Evolutionary conservation across 2,888 invertebrate genomes (phyloP).

Genomic region (Synanthedon tipuliformis): DNA sequence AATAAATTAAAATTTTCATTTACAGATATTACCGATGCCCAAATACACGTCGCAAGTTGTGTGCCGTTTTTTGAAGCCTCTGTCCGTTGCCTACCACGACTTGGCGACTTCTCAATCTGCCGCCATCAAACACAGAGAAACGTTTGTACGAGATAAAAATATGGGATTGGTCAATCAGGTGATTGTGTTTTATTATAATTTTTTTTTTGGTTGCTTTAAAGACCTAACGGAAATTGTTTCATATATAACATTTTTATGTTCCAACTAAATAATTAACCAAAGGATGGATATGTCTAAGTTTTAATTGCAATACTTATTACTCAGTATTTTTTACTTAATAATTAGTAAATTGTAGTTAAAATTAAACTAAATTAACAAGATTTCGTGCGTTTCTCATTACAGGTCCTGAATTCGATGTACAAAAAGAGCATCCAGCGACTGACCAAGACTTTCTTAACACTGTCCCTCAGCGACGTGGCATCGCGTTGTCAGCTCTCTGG

Average conservation of each 20-base stretch:
- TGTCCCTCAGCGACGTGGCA: slow-evolving; percentile 90
- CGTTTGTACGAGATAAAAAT: slow-evolving; percentile 82
- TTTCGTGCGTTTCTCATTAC: slow-evolving; percentile 10
- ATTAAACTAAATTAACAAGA: not conserved
- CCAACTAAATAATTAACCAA: too few relatives aligned
- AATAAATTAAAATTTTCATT: slow-evolving; percentile 1
- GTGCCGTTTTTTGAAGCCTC: slow-evolving; percentile 83
- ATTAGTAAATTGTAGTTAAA: not conserved
- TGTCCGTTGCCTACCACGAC: slow-evolving; percentile 90
- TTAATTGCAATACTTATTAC: too few relatives aligned
- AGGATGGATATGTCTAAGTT: too few relatives aligned
- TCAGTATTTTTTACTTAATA: too few relatives aligned
- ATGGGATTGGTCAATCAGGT: slow-evolving; percentile 83
- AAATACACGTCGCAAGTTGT: slow-evolving; percentile 95
- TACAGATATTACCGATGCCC: slow-evolving; percentile 76
- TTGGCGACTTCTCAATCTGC: slow-evolving; percentile 84
- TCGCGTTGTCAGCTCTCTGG: slow-evolving; percentile 87
- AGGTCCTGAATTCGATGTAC: slow-evolving; percentile 89
- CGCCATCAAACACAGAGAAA: slow-evolving; percentile 85
- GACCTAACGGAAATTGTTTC: too few relatives aligned
- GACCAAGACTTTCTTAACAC: slow-evolving; percentile 92
- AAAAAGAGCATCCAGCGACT: slow-evolving; percentile 97
- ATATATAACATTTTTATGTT: too few relatives aligned
- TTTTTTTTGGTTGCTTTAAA: too few relatives aligned
- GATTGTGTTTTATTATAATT: slow-evolving; percentile 7